Base-by-base conservation (phyloP, 2,113 vertebrate species). In the Hystrix brachyura region DNA sequence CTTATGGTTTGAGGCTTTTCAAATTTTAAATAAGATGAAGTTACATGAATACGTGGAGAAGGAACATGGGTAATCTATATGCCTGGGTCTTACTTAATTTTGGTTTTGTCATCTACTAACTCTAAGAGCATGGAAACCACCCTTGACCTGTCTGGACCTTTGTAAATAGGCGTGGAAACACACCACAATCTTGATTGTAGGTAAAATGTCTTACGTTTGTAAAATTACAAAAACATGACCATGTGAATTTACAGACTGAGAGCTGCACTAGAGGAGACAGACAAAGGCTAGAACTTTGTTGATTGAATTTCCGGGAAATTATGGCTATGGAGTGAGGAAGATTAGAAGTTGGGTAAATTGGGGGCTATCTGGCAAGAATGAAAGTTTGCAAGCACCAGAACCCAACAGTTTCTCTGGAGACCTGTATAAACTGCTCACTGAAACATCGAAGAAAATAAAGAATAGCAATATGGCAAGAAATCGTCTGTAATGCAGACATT, bases 1-100 rank as follows among this genome's bases (percentile, higher is more conserved):
- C 48, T 84, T 83, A 89, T 86, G 34, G 95, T 78, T 51, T 25
- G 43, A 59, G 9, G 60, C 79, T 72, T 85, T 32, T 81, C 71
- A 96, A 85, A 69, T 86, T 85, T 90, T 90, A 87, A 82, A 82
- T 82, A 85, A 89, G 23, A 64, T 82, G 43, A 92, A 85, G 1
- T 64, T 95, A 46, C 34, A 95, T 25, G 51, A 85, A 74, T 57
- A 43, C 65, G 12, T 78, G 43, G 88, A 65, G 38, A 69, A 96
- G 43, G 34, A 92, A n/a, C 21, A 67, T 34, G 18, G 13, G 17
- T 71, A 83, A 9, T 69, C 59, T 91, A 27, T 11, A 48, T n/a
- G 60, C 76, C 43, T 84, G 21, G 69, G 38, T 53, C 64, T 87
- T 34, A 23, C 48, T 74, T 64, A 84, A 67, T 84, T 92, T 80